Base-by-base conservation (phyloP, 2,113 vertebrate species). In the Ochotona princeps region DNA sequence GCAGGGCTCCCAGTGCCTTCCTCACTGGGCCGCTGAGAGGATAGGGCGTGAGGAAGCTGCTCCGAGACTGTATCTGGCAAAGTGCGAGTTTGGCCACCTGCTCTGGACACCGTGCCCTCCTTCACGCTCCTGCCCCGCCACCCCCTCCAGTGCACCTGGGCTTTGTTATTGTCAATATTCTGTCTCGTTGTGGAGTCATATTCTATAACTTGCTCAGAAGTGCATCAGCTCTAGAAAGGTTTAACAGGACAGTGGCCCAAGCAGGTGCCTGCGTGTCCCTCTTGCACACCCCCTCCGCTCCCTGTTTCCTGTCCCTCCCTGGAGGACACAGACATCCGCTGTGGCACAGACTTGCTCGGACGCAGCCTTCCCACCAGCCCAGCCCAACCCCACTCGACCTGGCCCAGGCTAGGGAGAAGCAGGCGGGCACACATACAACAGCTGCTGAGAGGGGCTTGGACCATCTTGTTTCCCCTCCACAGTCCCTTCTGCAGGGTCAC, bases 11-110 rank as follows among this genome's bases (percentile, higher is more conserved):
- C n/a, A 54, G 32, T 57, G 13, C 12, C 20, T 47, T 63, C 44
- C 38, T 92, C 67, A 32, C 38, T 83, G 47, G 13, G 30, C 83
- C 87, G 20, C 60, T 67, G 63, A 74, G 83, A 92, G 69, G 60
- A 79, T 49, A 51, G 75, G 49, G 65, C 69, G 11, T 72, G 38
- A 83, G 28, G 54, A 49, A 67, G 61, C 35, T 23, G 35, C 26
- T 23, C 20, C 11, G 74, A 32, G 80, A 44, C 57, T n/a, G 49
- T n/a, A 6, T 44, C 32, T 49, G 30, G 35, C 14, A 12, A 49
- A 30, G 65, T 60, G 15, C 9, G 38, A 44, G 44, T 76, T 20
- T 79, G 57, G 21, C 54, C n/a, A 54, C 15, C 32, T 23, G 11
- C 26, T 32, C 18, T 6, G 23, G 35, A 49, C 30, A n/a, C 26